Evolutionary conservation across 2,113 vertebrate species (phyloP).

Genomic region (Podilymbus podiceps): DNA sequence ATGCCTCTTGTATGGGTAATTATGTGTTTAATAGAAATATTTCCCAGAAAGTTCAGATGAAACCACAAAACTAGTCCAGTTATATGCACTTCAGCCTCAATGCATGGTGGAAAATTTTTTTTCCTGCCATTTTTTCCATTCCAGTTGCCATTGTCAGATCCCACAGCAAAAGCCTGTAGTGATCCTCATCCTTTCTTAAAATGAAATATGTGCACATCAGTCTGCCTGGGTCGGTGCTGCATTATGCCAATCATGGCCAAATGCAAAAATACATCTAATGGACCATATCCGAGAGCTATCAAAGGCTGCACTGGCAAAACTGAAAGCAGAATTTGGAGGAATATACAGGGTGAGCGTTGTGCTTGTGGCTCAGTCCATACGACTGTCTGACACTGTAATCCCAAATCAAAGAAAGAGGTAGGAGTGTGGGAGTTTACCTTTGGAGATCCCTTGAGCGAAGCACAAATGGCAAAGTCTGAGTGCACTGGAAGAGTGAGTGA

Average conservation of each 20-base stretch:
- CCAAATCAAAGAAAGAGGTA: not conserved
- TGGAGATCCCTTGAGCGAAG: not conserved
- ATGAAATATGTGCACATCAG: not conserved
- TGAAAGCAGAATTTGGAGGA: not conserved
- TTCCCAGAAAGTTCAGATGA: not conserved
- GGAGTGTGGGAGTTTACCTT: not conserved
- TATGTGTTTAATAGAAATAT: not conserved
- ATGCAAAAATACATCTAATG: not conserved
- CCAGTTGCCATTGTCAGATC: not conserved
- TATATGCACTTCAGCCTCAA: not conserved
- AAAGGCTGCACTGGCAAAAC: not conserved
- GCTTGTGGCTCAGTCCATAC: not conserved
- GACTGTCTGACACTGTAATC: not conserved
- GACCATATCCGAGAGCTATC: not conserved
- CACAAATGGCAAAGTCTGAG: slow-evolving; percentile 29
- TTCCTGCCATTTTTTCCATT: not conserved
- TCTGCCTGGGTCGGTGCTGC: not conserved
- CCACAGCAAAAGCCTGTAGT: not conserved
- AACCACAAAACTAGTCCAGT: not conserved
- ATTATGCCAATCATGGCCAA: rapidly evolving
- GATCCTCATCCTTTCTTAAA: not conserved
- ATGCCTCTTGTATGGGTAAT: not conserved
- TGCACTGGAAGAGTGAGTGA: not conserved
- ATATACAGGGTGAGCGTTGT: not conserved
- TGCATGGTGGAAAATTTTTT: not conserved